Evolutionary conservation across 37 sponge, comb jelly and placozoan genomes (phyloP).

Genomic region (Beroe ovata): DNA sequence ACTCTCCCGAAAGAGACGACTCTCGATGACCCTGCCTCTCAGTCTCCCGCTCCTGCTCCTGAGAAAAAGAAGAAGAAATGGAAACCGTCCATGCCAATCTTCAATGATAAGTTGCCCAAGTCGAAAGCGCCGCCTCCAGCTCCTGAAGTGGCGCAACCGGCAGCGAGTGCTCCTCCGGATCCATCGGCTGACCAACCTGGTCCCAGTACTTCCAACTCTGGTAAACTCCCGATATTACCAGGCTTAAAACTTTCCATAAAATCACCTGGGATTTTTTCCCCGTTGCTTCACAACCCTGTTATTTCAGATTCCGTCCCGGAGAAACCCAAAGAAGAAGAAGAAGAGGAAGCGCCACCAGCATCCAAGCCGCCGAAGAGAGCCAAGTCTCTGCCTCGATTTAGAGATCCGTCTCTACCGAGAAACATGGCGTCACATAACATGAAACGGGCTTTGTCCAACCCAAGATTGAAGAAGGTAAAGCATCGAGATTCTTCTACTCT

Average conservation of each 20-base stretch:
- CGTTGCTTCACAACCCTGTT: too few relatives aligned
- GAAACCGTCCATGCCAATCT: conserved; percentile 63
- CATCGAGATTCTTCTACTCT: neutral
- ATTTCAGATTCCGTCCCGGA: neutral
- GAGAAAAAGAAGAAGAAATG: conserved; percentile 32
- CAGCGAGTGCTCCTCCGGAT: neutral
- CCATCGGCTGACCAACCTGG: neutral
- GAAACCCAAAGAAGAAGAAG: neutral
- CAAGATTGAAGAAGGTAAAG: neutral
- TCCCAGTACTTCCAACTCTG: neutral
- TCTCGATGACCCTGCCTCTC: conserved; percentile 36
- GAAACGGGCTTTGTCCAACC: conserved; percentile 14
- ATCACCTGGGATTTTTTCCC: too few relatives aligned
- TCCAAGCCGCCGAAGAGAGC: conserved; percentile 11
- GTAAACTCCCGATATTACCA: too few relatives aligned
- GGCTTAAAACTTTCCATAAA: too few relatives aligned
- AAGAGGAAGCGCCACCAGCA: neutral
- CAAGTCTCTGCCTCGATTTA: conserved; percentile 35
- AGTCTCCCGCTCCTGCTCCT: neutral
- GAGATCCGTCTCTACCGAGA: conserved; percentile 30
- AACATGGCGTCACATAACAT: conserved; percentile 37
- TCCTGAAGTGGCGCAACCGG: too few relatives aligned
- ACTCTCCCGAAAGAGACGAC: conserved; percentile 42
- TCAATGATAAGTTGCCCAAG: neutral
- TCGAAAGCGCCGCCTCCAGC: neutral